Base-by-base conservation (phyloP, 2,797 vertebrate genomes). In the Mus minutoides region DNA sequence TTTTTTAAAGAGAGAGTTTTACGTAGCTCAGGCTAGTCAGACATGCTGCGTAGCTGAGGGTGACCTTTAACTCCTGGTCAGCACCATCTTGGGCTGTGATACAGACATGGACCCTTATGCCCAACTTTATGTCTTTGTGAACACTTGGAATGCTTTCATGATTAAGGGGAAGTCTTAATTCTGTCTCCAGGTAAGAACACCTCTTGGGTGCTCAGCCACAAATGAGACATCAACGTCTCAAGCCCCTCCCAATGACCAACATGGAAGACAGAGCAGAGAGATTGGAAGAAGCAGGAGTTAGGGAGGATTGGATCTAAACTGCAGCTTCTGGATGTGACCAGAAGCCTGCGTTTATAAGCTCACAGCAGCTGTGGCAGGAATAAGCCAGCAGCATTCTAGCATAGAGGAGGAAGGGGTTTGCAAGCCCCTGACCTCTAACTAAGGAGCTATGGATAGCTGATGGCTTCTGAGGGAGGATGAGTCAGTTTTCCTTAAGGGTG, bases 141-240 rank as follows among this genome's bases (percentile, higher is more conserved):
- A 21, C 64, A 89, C 31, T 92, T 94, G 62, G 93, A 52, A 49
- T 77, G 11, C 11, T 87, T 90, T 79, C 85, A 40, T 71, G 14
- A 89, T n/a, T 49, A 89, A 90, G 29, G 49, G 6, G 7, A 46
- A 46, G 54, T 69, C 71, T 90, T 67, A n/a, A 84, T 49, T 90
- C 75, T 73, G 17, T 94, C 62, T 92, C 92, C 10, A n/a, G 46
- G 34, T 73, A 85, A 95, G 77, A 75, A 54, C 29, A 54, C 22
- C 84, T 71, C 40, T 85, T 46, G 37, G 43, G 19, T 43, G 43
- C 40, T 64, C 17, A 22, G 40, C 29, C 82, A 64, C 60, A 46
- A 62, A 84, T 2, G 29, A 84, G 58, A 64, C 40, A 34, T 64
- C 82, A 8, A 4, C 24, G 22, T 67, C 40, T 43, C 21, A 67